These are phyloP conservation scores for Gobio gobio DNA, from an alignment of 2,113 vertebrate species.

Conservation along the genomic window DNA sequence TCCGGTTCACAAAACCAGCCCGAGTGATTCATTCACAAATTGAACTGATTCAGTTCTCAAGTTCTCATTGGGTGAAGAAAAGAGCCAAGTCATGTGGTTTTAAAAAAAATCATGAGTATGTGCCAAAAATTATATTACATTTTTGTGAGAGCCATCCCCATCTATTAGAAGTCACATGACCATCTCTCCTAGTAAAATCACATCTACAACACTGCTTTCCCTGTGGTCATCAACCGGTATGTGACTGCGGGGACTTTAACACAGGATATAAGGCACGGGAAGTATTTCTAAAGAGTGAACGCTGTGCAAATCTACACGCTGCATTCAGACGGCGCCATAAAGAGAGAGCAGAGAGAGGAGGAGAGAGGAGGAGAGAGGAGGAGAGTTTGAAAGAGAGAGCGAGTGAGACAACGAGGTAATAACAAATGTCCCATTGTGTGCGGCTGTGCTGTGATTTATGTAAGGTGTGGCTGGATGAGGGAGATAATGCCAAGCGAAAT, in stretches of 20 bases:
- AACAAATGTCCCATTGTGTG: constrained; percentile 79
- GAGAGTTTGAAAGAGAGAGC: constrained; percentile 28
- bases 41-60: too few relatives aligned
- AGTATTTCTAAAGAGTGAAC: constrained; percentile 10
- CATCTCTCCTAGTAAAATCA: not conserved
- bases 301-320: not conserved
- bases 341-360: constrained; percentile 25
- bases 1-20: not conserved
- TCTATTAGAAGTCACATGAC: not conserved
- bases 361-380: constrained; percentile 25
- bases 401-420: constrained; percentile 63
- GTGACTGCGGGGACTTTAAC: not conserved
- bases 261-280: not conserved
- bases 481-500: constrained; percentile 90
- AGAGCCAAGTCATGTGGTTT: not conserved
- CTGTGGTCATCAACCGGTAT: not conserved
- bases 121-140: not conserved
- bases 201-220: not conserved
- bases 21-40: not conserved
- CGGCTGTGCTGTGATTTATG: constrained; percentile 83
- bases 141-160: not conserved
- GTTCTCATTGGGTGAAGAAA: too few relatives aligned
- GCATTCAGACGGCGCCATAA: not conserved
- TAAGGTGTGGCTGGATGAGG: constrained; percentile 84
- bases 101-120: not conserved